phyloP scores from a whole-genome alignment of 64 coral and sea anemone genomes.

The Cladopsammia gracilis region DNA sequence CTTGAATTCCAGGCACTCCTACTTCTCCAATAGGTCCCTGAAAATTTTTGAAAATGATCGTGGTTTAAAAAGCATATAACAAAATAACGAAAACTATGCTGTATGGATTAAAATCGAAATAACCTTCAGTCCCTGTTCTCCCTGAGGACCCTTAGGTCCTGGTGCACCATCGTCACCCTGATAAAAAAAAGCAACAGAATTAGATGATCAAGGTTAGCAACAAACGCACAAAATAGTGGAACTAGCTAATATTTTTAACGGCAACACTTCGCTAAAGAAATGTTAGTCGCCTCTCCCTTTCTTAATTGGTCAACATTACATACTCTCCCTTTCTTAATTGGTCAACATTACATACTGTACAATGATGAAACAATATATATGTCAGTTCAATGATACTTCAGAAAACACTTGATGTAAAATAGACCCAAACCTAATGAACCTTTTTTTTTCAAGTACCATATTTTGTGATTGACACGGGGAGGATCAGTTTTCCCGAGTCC shows the following conservation, averaged over 20 bases:
- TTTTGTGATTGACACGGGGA: no score
- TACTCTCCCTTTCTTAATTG: no score
- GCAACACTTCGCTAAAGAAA: no score
- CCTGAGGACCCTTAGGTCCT: slow-evolving; percentile 41
- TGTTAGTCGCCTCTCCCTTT: no score
- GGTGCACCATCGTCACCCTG: slow-evolving; percentile 57
- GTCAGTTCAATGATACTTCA: no score
- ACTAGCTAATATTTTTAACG: no score
- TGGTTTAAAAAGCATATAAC: background rate
- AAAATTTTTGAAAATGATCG: background rate
- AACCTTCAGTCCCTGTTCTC: slow-evolving; percentile 50
- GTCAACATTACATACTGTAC: no score
- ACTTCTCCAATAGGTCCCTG: slow-evolving; percentile 52
- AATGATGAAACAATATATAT: no score
- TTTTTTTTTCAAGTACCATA: background rate
- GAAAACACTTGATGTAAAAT: background rate
- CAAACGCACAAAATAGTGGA: no score
- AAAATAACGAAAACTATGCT: background rate
- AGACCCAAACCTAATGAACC: background rate
- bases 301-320: no score
- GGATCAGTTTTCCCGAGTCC: no score
- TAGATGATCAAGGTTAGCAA: no score
- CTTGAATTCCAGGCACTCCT: slow-evolving; percentile 36
- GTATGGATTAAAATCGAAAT: background rate
- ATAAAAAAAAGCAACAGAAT: background rate